phyloP scores from a whole-genome alignment of 2,113 vertebrate genomes.

The Eolophus roseicapilla region DNA sequence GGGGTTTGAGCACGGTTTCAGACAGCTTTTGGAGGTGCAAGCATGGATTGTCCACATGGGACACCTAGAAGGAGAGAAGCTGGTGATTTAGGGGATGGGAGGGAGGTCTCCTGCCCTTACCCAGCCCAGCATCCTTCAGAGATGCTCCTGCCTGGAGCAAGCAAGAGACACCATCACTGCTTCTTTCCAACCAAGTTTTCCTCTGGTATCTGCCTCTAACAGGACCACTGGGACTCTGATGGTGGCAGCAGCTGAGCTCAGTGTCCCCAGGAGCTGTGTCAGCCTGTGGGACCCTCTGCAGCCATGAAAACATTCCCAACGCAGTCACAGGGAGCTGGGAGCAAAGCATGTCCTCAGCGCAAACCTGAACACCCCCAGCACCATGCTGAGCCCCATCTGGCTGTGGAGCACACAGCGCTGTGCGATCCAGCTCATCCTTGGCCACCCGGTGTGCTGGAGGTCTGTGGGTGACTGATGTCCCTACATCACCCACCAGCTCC shows the following conservation, averaged over 20 bases:
- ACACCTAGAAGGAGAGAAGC: neutral
- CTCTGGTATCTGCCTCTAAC: neutral
- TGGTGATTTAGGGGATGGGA: rapidly evolving
- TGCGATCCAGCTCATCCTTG: neutral
- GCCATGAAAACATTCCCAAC: neutral
- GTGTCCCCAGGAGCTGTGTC: neutral
- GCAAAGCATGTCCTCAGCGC: neutral
- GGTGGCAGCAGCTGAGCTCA: neutral
- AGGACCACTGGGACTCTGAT: neutral
- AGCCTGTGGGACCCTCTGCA: neutral
- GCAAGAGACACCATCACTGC: neutral
- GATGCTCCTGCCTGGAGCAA: neutral
- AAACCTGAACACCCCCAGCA: neutral
- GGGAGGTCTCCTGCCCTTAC: neutral
- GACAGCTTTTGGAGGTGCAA: neutral
- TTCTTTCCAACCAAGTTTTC: neutral
- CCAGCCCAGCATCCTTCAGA: neutral
- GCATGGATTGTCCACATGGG: neutral
- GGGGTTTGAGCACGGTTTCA: neutral
- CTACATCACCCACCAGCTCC: neutral
- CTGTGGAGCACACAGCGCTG: rapidly evolving
- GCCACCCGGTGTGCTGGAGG: neutral
- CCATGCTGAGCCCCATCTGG: neutral
- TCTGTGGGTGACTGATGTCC: neutral
- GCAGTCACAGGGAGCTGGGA: neutral